These are phyloP conservation scores for Erinaceus europaeus DNA, from an alignment of 2,113 vertebrate species.

Conservation along the genomic window DNA sequence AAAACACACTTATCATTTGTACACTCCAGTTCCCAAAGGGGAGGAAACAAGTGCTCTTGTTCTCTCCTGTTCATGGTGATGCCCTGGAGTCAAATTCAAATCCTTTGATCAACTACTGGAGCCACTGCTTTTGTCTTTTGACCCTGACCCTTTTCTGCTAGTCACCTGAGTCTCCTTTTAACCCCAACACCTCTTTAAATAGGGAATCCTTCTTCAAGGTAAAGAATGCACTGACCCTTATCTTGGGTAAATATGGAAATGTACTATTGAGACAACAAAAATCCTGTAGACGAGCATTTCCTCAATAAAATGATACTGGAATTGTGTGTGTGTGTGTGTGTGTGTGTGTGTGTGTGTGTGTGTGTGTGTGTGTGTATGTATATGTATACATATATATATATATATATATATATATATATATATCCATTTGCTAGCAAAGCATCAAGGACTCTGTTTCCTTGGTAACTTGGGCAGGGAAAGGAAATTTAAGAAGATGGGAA, in stretches of 20 bases:
- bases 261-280: too few relatives aligned
- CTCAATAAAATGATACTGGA: too few relatives aligned
- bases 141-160: too few relatives aligned
- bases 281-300: too few relatives aligned
- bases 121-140: neutral
- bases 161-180: neutral
- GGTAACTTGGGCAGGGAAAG: slow-evolving; percentile 28
- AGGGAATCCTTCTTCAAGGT: neutral
- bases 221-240: too few relatives aligned
- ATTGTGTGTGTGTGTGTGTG: too few relatives aligned
- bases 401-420: too few relatives aligned
- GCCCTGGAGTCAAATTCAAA: neutral
- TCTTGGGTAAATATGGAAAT: too few relatives aligned
- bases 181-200: neutral
- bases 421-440: neutral
- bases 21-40: neutral
- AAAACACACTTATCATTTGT: neutral
- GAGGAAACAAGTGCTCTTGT: neutral
- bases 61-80: neutral
- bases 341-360: too few relatives aligned
- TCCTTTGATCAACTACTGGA: neutral
- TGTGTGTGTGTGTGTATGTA: too few relatives aligned
- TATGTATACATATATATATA: too few relatives aligned
- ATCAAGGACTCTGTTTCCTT: slow-evolving; percentile 23
- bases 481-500: slow-evolving; percentile 19